phyloP scores from a whole-genome alignment of 2,113 vertebrate species.

The Setophaga kirtlandii region DNA sequence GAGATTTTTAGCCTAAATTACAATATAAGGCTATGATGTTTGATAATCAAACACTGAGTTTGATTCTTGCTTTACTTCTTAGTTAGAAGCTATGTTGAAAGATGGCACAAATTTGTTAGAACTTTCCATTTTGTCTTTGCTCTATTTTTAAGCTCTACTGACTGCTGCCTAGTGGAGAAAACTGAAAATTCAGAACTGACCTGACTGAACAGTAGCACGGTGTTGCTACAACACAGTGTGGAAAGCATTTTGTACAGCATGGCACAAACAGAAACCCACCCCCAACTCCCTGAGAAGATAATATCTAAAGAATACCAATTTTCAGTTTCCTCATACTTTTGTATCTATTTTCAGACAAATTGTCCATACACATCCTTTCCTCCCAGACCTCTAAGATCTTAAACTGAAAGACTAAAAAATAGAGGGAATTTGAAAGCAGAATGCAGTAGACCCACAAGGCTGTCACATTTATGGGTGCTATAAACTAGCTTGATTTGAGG shows the following conservation, averaged over 20 bases:
- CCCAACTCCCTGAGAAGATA: not conserved
- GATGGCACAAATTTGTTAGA: not conserved
- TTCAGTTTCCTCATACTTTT: not conserved
- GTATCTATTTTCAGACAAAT: not conserved
- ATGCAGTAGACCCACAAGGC: not conserved
- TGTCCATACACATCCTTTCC: not conserved
- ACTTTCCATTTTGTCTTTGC: not conserved
- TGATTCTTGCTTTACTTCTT: not conserved
- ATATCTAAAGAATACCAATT: accelerated
- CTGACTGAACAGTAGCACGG: not conserved
- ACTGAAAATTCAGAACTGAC: not conserved
- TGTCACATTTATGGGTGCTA: not conserved
- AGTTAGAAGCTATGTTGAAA: not conserved
- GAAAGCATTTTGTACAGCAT: not conserved
- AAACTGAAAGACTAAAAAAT: not conserved
- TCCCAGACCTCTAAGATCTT: not conserved
- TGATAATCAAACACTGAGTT: constrained; percentile 31
- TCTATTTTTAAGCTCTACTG: not conserved
- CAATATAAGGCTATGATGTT: not conserved
- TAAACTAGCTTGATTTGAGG: not conserved
- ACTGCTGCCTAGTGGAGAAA: constrained; percentile 21
- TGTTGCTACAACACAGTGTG: no score
- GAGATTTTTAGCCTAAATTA: not conserved
- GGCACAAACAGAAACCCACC: not conserved
- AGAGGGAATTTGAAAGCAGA: not conserved